phyloP scores from a whole-genome alignment of 2,888 invertebrate species.

The Cantharis lateralis region DNA sequence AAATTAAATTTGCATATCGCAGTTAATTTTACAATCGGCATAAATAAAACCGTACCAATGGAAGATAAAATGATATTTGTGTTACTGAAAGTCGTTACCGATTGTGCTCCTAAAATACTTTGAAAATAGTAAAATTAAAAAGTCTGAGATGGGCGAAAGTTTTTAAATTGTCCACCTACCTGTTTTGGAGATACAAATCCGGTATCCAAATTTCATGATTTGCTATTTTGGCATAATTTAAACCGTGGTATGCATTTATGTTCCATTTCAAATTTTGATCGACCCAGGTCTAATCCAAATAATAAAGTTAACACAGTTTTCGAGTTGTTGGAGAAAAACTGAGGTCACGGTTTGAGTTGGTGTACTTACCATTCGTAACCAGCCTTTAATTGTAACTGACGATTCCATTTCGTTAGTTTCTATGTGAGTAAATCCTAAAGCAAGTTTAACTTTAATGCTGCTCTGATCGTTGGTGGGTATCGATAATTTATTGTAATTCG shows the following conservation, averaged over 20 bases:
- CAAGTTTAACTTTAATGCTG: slow-evolving; percentile 58
- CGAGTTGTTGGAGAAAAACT: no score
- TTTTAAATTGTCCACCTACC: slow-evolving; percentile 49
- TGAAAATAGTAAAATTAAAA: not conserved
- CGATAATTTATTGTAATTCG: slow-evolving; percentile 62
- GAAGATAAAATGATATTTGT: slow-evolving; percentile 59
- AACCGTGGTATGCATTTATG: slow-evolving; percentile 65
- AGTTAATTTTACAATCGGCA: slow-evolving; percentile 70
- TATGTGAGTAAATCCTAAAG: slow-evolving; percentile 66
- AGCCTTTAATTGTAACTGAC: slow-evolving; percentile 63
- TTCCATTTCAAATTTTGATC: slow-evolving; percentile 78
- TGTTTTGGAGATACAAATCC: slow-evolving; percentile 73
- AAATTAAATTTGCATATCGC: slow-evolving; percentile 69
- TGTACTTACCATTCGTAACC: slow-evolving; percentile 65
- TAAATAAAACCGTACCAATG: slow-evolving; percentile 65
- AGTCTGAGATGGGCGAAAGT: not conserved
- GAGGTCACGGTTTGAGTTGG: no score
- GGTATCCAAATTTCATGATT: slow-evolving; percentile 81
- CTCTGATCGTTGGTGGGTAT: slow-evolving; percentile 60
- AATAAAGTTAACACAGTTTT: no score
- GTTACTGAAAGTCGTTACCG: slow-evolving; percentile 63
- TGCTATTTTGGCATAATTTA: slow-evolving; percentile 64
- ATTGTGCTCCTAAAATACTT: slow-evolving; percentile 64
- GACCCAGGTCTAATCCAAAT: slow-evolving; percentile 64
- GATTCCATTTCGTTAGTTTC: slow-evolving; percentile 68